Evolutionary conservation across 2,113 vertebrate genomes (phyloP).

Genomic region (Caretta caretta): DNA sequence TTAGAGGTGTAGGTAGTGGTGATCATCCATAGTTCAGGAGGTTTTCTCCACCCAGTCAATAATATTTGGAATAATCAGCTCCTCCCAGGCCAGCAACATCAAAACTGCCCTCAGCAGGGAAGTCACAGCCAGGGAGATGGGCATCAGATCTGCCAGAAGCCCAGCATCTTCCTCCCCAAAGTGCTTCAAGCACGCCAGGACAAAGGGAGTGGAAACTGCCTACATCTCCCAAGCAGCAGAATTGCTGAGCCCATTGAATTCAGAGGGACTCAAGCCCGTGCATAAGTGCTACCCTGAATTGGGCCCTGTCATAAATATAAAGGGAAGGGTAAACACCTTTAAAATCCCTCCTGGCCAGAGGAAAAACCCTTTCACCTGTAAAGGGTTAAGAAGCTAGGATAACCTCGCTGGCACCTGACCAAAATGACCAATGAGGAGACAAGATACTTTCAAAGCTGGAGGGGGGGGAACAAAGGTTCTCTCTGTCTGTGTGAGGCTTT

Average conservation of each 20-base stretch:
- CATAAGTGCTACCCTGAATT: neutral
- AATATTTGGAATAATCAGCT: neutral
- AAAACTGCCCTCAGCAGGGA: neutral
- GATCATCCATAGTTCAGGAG: neutral
- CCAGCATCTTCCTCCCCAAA: neutral
- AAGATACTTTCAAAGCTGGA: too few species aligned
- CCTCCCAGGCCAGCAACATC: neutral
- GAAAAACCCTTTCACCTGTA: too few species aligned
- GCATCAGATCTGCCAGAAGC: neutral
- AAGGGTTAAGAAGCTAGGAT: too few species aligned
- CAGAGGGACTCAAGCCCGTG: neutral
- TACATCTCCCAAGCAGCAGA: neutral
- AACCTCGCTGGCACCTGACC: too few species aligned
- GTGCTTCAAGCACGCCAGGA: neutral
- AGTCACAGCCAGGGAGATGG: neutral
- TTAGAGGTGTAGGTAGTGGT: neutral
- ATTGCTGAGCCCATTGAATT: fast-evolving
- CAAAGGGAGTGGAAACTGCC: neutral
- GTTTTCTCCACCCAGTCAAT: neutral
- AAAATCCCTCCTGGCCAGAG: too few species aligned
- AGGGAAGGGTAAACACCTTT: too few species aligned
- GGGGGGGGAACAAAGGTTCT: too few species aligned
- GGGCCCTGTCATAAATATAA: neutral
- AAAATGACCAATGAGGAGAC: too few species aligned
- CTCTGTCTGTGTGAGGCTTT: too few species aligned